Percentiles rank a stretch among this genome's conserved stretches.
These are phyloP conservation scores for Macrosiphum euphorbiae DNA, from an alignment of 2,888 invertebrate species.

Conservation along the genomic window DNA sequence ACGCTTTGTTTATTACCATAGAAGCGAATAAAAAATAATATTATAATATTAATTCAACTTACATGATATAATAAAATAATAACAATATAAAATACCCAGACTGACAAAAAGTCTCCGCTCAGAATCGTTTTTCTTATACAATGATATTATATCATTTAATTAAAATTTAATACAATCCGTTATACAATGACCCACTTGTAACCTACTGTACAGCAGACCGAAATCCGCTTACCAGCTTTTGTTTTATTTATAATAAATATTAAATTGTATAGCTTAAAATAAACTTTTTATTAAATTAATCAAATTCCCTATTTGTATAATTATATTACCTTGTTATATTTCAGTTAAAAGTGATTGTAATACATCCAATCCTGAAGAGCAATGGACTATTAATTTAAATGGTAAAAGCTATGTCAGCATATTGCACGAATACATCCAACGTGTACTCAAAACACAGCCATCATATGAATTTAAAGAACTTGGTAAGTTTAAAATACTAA, in stretches of 20 bases:
- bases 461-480: slow-evolving; percentile 92
- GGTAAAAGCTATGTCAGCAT: slow-evolving; percentile 96
- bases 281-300: background rate
- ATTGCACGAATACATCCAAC: slow-evolving; percentile 97
- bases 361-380: slow-evolving; percentile 71
- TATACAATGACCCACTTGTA: no score
- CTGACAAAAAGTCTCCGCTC: no score
- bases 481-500: slow-evolving; percentile 44
- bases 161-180: no score
- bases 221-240: no score
- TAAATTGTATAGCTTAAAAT: background rate
- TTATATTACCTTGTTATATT: background rate
- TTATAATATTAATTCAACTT: no score
- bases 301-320: background rate
- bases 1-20: no score
- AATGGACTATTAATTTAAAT: slow-evolving; percentile 98
- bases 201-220: no score
- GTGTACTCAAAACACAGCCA: slow-evolving; percentile 93
- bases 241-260: background rate
- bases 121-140: no score
- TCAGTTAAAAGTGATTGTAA: background rate
- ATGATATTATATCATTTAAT: no score
- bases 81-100: no score
- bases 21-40: no score
- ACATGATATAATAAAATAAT: no score